Percentiles rank a stretch among this genome's conserved stretches.
Evolutionary conservation across 2,113 vertebrate genomes (phyloP).

Genomic region (Neodon shergylaensis): DNA sequence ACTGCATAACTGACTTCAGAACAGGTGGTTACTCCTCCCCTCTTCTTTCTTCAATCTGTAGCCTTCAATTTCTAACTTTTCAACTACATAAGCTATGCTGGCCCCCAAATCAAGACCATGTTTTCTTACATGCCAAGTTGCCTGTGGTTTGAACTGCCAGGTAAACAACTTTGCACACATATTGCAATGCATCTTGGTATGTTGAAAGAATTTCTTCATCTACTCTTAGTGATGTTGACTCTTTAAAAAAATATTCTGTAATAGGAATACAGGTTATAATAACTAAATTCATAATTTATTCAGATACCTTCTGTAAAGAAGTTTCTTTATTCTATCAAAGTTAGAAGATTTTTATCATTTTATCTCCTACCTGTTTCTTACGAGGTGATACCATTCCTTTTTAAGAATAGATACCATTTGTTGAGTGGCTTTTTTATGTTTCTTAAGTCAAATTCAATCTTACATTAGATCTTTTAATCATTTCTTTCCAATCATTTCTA

Average conservation of each 20-base stretch:
- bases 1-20: neutral
- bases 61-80: conserved; percentile 15
- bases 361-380: conserved; percentile 46
- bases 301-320: conserved; percentile 29
- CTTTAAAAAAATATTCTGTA: conserved; percentile 63
- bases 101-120: neutral
- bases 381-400: conserved; percentile 63
- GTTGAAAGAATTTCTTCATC: conserved; percentile 60
- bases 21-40: neutral
- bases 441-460: conserved; percentile 62
- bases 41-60: neutral
- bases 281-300: conserved; percentile 69
- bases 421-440: conserved; percentile 72
- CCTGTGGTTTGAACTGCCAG: conserved; percentile 30
- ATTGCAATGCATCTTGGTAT: conserved; percentile 42
- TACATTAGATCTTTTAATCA: conserved; percentile 27
- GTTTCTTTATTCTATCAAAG: conserved; percentile 52
- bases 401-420: conserved; percentile 60
- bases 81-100: conserved; percentile 14
- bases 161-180: conserved; percentile 1
- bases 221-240: conserved; percentile 54
- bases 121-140: neutral
- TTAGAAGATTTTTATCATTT: conserved; percentile 75
- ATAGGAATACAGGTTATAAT: conserved; percentile 62
- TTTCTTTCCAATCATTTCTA: conserved; percentile 58